Percentiles rank a stretch among this genome's conserved stretches.
These are phyloP conservation scores for Caenorhabditis angaria DNA, from an alignment of 2,888 invertebrate genomes.

Conservation along the genomic window DNA sequence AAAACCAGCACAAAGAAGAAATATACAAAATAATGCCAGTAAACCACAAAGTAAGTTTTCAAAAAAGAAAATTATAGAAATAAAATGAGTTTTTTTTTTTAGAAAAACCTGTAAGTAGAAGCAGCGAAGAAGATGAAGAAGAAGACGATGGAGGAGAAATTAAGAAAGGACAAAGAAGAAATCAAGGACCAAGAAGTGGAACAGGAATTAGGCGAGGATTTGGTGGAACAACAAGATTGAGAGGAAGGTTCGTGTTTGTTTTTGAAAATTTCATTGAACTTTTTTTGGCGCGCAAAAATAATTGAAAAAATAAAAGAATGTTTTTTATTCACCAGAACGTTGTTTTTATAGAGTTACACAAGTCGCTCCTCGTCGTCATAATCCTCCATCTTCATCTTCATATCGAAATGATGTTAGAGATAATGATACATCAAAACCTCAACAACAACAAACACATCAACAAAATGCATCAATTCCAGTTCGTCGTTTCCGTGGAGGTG, in stretches of 20 bases:
- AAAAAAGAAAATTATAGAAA: neutral
- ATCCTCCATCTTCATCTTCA: neutral
- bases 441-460: neutral
- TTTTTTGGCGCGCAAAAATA: too few species aligned
- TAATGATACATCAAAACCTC: neutral
- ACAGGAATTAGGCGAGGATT: slow-evolving; percentile 8
- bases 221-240: slow-evolving; percentile 5
- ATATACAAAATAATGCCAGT: slow-evolving; percentile 13
- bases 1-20: slow-evolving; percentile 24
- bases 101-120: neutral
- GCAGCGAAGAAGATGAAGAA: slow-evolving; percentile 17
- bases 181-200: slow-evolving; percentile 1
- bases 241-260: slow-evolving; percentile 6
- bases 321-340: too few species aligned
- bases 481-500: neutral
- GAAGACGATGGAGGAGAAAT: slow-evolving; percentile 28
- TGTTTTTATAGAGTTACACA: neutral
- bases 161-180: slow-evolving; percentile 29
- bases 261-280: too few species aligned
- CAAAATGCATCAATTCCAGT: neutral
- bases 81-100: slow-evolving; percentile 7
- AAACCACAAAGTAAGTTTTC: slow-evolving; percentile 31
- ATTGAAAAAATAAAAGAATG: too few species aligned
- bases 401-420: neutral
- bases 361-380: neutral